These are phyloP conservation scores for Epinotia ramella DNA, from an alignment of 2,888 invertebrate genomes.

Conservation along the genomic window DNA sequence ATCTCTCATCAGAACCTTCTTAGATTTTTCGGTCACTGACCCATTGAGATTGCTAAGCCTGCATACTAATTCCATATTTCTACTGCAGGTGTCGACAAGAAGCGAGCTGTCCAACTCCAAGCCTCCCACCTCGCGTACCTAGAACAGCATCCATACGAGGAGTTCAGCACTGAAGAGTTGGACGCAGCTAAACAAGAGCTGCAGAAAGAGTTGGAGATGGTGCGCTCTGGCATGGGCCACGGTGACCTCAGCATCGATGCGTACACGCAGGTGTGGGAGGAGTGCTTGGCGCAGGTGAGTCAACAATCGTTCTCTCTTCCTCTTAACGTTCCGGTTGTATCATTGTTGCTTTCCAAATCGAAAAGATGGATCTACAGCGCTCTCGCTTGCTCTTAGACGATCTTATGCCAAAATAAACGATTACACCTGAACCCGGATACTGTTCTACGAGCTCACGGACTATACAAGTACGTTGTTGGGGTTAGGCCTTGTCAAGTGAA, in stretches of 20 bases:
- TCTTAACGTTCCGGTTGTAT: neutral
- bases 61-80: neutral
- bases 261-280: conserved; percentile 89
- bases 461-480: too few relatives aligned
- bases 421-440: too few relatives aligned
- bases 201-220: conserved; percentile 93
- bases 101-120: conserved; percentile 85
- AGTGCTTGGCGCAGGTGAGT: neutral
- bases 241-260: conserved; percentile 96
- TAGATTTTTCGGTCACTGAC: too few relatives aligned
- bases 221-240: conserved; percentile 97
- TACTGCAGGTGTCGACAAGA: conserved; percentile 75
- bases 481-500: too few relatives aligned
- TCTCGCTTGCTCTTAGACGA: too few relatives aligned
- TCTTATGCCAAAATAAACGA: too few relatives aligned
- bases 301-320: neutral
- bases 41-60: neutral
- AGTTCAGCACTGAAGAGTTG: conserved; percentile 88
- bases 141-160: conserved; percentile 94
- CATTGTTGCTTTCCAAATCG: neutral
- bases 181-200: conserved; percentile 87
- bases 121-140: conserved; percentile 92
- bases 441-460: too few relatives aligned
- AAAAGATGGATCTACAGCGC: too few relatives aligned
- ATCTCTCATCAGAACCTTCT: too few relatives aligned